phyloP scores from a whole-genome alignment of 2,113 vertebrate genomes.

The Lagopus muta region DNA sequence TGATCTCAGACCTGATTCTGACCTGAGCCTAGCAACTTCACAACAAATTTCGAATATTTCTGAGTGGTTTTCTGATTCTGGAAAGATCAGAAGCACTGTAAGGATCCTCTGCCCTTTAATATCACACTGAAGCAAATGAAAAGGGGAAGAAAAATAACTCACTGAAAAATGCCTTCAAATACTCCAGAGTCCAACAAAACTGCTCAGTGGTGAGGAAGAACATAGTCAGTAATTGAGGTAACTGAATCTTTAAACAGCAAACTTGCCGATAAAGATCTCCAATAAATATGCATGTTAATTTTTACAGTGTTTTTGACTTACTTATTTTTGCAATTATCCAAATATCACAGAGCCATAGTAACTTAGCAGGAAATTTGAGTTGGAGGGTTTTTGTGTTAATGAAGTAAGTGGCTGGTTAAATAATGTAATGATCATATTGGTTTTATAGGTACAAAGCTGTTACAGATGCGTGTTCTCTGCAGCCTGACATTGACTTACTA shows the following conservation, averaged over 20 bases:
- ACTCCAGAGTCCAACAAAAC: neutral
- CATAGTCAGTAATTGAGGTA: neutral
- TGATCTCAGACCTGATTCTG: neutral
- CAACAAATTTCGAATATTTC: neutral
- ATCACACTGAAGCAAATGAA: neutral
- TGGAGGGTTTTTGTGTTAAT: neutral
- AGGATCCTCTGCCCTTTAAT: neutral
- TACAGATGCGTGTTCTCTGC: slow-evolving; percentile 95
- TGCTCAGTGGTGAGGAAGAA: neutral
- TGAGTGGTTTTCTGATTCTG: neutral
- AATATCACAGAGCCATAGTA: neutral
- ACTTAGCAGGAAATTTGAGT: neutral
- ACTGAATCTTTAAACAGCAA: neutral
- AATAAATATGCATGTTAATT: neutral
- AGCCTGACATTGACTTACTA: slow-evolving; percentile 97
- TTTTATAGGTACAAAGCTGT: slow-evolving; percentile 92
- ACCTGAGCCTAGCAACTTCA: neutral
- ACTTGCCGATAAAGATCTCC: neutral
- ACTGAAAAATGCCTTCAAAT: neutral
- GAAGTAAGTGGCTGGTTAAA: neutral
- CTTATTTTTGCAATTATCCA: neutral
- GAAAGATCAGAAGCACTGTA: neutral
- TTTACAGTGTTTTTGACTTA: neutral
- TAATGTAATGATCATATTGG: neutral
- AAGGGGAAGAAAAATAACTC: neutral